phyloP scores from a whole-genome alignment of 1,140 invertebrate genomes.

The Aphaenogaster ashmeadi region DNA sequence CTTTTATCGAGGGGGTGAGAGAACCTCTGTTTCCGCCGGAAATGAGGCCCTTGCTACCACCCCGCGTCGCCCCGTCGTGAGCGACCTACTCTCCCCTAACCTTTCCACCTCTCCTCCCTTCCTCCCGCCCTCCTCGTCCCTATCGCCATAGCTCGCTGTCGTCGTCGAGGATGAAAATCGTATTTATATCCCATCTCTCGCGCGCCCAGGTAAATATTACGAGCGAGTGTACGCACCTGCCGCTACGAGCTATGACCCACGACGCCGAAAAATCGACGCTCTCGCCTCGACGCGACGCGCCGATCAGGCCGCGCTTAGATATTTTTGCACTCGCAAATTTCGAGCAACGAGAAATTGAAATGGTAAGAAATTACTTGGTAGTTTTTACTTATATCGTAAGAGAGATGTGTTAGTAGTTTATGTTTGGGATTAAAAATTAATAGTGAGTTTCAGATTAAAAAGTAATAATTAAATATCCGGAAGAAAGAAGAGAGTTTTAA shows the following conservation, averaged over 20 bases:
- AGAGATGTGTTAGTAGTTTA: not conserved
- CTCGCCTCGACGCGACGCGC: not conserved
- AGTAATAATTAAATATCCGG: conserved; percentile 32
- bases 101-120: conserved; percentile 45
- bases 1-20: conserved; percentile 69
- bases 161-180: conserved; percentile 72
- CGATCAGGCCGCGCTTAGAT: conserved; percentile 5
- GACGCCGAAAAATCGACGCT: conserved; percentile 49
- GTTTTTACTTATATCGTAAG: not conserved
- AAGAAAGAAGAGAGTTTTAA: conserved; percentile 3
- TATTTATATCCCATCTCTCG: conserved; percentile 82
- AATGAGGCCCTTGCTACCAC: conserved; percentile 81
- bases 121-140: conserved; percentile 32
- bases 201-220: conserved; percentile 75
- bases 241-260: conserved; percentile 50
- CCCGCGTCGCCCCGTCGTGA: conserved; percentile 51
- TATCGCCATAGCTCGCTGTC: conserved; percentile 54
- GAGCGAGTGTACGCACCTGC: conserved; percentile 50
- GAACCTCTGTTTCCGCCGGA: conserved; percentile 85
- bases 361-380: not conserved
- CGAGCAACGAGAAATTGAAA: not conserved
- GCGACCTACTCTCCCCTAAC: conserved; percentile 51
- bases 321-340: conserved; percentile 17
- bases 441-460: not conserved
- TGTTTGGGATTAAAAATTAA: not conserved